Percentiles rank a stretch among this genome's conserved stretches.
These are phyloP conservation scores for Zingel zingel DNA, from an alignment of 2,113 vertebrate genomes.

Conservation along the genomic window DNA sequence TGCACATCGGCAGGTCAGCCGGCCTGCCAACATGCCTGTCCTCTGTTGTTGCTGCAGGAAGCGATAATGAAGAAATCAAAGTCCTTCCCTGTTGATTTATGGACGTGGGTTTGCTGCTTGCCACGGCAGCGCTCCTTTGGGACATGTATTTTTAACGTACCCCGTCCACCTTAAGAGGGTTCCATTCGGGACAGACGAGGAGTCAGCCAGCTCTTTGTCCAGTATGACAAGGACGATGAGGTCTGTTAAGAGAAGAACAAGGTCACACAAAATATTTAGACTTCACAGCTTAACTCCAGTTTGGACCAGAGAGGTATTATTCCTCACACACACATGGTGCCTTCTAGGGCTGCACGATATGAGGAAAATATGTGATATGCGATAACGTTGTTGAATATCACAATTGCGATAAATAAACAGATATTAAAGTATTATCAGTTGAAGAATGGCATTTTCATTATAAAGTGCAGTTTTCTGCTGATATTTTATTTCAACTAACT, in stretches of 20 bases:
- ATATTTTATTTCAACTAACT: too few species aligned
- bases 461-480: too few species aligned
- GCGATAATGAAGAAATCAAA: slow-evolving; percentile 70
- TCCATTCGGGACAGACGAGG: slow-evolving; percentile 44
- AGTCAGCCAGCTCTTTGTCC: slow-evolving; percentile 32
- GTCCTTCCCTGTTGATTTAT: slow-evolving; percentile 71
- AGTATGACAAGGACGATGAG: neutral
- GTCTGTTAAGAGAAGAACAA: slow-evolving; percentile 65
- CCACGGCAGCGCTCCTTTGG: slow-evolving; percentile 41
- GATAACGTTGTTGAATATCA: too few species aligned
- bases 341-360: too few species aligned
- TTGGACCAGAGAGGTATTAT: slow-evolving; percentile 2
- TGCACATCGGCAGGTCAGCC: slow-evolving; percentile 57
- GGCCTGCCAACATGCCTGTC: slow-evolving; percentile 38
- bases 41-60: slow-evolving; percentile 51
- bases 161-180: slow-evolving; percentile 40
- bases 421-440: too few species aligned
- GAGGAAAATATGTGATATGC: too few species aligned
- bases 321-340: neutral
- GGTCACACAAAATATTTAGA: slow-evolving; percentile 63
- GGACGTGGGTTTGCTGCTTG: slow-evolving; percentile 30
- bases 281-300: neutral
- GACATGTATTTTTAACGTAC: slow-evolving; percentile 71
- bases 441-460: too few species aligned
- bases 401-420: too few species aligned